Percentiles rank a stretch among this genome's conserved stretches.
phyloP scores from a whole-genome alignment of 2,888 invertebrate genomes.

The Polyommatus icarus region DNA sequence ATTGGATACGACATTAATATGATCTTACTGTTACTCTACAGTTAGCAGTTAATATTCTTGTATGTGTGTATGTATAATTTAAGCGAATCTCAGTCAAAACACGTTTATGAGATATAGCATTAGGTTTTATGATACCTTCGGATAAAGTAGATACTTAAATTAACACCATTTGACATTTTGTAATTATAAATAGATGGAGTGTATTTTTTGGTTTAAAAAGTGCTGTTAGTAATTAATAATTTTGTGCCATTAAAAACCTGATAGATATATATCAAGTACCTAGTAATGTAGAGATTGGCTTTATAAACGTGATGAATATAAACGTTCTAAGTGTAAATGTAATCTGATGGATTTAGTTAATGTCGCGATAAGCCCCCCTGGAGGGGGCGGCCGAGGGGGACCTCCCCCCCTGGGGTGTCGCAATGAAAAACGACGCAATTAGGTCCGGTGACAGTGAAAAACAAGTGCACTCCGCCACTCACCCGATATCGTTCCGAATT shows the following conservation, averaged over 20 bases:
- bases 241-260: neutral
- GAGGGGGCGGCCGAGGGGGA: neutral
- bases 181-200: neutral
- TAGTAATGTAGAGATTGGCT: conserved; percentile 6
- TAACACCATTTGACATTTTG: neutral
- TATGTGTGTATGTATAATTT: conserved; percentile 22
- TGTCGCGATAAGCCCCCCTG: conserved; percentile 33
- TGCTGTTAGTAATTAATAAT: neutral
- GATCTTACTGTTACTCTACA: conserved; percentile 23
- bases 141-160: conserved; percentile 20
- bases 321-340: conserved; percentile 34
- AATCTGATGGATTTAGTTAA: conserved; percentile 35
- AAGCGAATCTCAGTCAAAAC: conserved; percentile 19
- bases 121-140: neutral
- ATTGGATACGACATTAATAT: conserved; percentile 7
- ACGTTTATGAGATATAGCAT: conserved; percentile 1
- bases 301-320: conserved; percentile 19
- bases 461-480: conserved; percentile 65
- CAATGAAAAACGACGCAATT: conserved; percentile 78
- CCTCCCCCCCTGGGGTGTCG: conserved; percentile 50
- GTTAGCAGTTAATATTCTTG: conserved; percentile 17
- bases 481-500: conserved; percentile 30
- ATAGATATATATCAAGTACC: neutral
- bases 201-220: neutral
- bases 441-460: conserved; percentile 78